These are phyloP conservation scores for Galendromus occidentalis DNA, from an alignment of 1,140 invertebrate species.

Conservation along the genomic window DNA sequence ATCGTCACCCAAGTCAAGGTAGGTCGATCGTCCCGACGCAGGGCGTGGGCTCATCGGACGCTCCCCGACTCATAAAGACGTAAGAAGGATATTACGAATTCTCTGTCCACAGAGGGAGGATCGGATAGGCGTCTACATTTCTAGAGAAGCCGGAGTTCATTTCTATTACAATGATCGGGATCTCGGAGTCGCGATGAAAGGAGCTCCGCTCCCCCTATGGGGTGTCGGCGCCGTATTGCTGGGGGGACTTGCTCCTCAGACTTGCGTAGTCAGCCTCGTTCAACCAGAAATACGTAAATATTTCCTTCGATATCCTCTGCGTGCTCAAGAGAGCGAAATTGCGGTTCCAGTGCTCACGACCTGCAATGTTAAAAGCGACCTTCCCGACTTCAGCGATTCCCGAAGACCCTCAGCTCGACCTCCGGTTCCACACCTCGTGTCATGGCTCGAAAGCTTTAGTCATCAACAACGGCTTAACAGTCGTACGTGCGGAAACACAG, in stretches of 20 bases:
- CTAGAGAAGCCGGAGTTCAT: not conserved
- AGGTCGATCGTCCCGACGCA: not conserved
- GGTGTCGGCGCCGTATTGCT: not conserved
- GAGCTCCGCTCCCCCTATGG: not conserved
- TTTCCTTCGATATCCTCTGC: not conserved
- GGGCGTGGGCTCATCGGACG: too few relatives aligned
- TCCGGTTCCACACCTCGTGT: slow-evolving; percentile 57
- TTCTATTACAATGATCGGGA: slow-evolving; percentile 2
- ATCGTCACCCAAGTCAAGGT: slow-evolving; percentile 2
- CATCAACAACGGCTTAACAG: slow-evolving; percentile 63
- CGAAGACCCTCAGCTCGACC: slow-evolving; percentile 33
- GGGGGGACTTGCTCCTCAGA: not conserved
- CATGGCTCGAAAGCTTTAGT: slow-evolving; percentile 73
- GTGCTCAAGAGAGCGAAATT: too few relatives aligned
- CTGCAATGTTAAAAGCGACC: too few relatives aligned
- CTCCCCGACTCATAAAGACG: too few relatives aligned
- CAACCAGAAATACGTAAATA: not conserved
- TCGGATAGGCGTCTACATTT: not conserved
- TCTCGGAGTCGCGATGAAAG: not conserved
- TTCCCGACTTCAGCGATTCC: not conserved
- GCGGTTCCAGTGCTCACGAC: too few relatives aligned
- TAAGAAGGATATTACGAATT: not conserved
- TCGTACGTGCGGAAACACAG: slow-evolving; percentile 55
- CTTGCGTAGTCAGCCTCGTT: slow-evolving; percentile 4
- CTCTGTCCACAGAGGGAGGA: not conserved